Evolutionary conservation across 2,797 vertebrate genomes (phyloP), one percentile per base, ranked within the genome.

Genomic region (Coregonus ussuriensis): DNA sequence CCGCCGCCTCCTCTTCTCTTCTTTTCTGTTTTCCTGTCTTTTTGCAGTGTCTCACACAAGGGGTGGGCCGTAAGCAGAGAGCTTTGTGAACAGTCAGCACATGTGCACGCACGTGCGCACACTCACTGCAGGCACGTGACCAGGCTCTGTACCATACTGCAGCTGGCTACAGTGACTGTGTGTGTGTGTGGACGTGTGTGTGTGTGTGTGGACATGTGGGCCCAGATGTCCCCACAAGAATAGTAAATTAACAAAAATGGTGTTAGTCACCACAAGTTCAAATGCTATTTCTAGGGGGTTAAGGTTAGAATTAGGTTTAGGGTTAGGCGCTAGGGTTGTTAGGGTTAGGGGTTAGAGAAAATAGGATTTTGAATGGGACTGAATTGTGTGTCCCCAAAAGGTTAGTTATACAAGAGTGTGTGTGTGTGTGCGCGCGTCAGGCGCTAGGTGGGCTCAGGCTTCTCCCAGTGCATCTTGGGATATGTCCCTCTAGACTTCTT

Each of bases 401-500:
- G 2, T 33, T 33, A 33, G 31, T 33, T 33, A 33, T 33, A 33
- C 31, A 21, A 16, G 16, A 4, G 51, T 53, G 71, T 51, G 69
- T 51, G 41, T 37, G 70, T 71, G 70, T 69, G 31, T 14, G 66
- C 37, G 66, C 15, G 31, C 13, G 66, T 69, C 11, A 15, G 31
- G n/a, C 31, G 33, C 6, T 69, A 11, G 33, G 67, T 59, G 35
- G 67, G 54, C 29, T 25, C 21, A 31, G 63, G 63, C 77, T 25
- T 18, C 83, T 82, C 75, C 78, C 77, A 75, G 75, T 89, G 87
- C 91, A 90, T 91, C 84, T 84, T 91, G 90, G 83, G 85, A 81
- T 79, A 73, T 71, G 69, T 80, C 75, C 51, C 77, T 74, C 79
- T 83, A 79, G 62, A 59, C 74, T 84, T 82, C 79, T 85, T 74